Conservation (phyloP, 1,140 invertebrate species). For the Holcopasites calliopsidis region DNA sequence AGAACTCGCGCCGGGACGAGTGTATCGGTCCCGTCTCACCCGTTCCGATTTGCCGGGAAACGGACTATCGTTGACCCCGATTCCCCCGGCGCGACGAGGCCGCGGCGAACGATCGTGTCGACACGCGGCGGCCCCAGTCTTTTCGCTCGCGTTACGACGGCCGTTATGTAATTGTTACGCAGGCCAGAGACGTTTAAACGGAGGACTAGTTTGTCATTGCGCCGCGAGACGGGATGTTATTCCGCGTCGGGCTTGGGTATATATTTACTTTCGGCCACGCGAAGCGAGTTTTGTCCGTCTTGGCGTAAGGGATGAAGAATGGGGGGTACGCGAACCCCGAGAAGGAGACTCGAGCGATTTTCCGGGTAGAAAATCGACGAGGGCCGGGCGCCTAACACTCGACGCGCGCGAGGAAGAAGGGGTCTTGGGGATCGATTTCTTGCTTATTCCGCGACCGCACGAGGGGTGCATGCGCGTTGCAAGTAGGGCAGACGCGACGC, state of each 20-base stretch:
- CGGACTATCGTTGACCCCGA: constrained; percentile 41
- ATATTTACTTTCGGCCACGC: too few relatives aligned
- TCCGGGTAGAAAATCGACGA: constrained; percentile 23
- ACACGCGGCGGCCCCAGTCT: constrained; percentile 19
- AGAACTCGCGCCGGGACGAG: neutral
- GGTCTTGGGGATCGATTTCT: constrained; percentile 48
- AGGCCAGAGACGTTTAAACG: neutral
- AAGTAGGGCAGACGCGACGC: constrained; percentile 69
- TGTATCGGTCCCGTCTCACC: too few relatives aligned
- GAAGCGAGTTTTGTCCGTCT: too few relatives aligned
- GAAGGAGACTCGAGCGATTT: too few relatives aligned
- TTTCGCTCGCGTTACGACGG: constrained; percentile 5
- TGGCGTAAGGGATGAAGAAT: too few relatives aligned
- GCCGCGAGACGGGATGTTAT: neutral
- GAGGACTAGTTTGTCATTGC: neutral
- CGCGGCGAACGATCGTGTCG: constrained; percentile 11
- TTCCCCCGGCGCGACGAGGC: neutral
- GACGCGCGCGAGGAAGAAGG: neutral
- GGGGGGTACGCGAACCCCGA: too few relatives aligned
- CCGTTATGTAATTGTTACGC: constrained; percentile 18
- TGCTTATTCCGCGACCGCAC: constrained; percentile 40
- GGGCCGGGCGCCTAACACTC: neutral
- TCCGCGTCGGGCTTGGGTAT: too few relatives aligned
- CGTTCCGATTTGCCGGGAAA: neutral
- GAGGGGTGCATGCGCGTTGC: constrained; percentile 71